Evolutionary conservation across 2,113 vertebrate species (phyloP), one percentile per base, ranked within the genome.

Genomic region (Pheucticus melanocephalus): DNA sequence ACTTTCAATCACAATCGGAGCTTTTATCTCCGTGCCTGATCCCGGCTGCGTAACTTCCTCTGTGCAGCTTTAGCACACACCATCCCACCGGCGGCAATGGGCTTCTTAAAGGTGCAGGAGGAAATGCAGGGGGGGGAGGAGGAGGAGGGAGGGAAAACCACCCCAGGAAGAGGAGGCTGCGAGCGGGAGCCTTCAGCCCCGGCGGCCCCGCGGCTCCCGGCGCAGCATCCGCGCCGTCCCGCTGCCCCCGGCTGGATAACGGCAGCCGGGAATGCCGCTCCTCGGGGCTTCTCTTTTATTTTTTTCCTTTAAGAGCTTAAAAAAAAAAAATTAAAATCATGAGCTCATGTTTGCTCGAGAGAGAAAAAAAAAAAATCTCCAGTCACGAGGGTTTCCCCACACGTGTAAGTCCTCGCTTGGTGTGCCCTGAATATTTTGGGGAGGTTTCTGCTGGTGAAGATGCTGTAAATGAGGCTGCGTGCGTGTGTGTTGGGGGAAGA

Each of bases 1-100:
- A 98, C 99, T 99, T 98, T 98, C 98, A 98, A 98, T 98, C 98
- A 98, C 98, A 98, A 98, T 98, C 98, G 97, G 97, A 98, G 99
- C 98, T 98, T 99, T 98, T 98, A 98, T 99, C 98, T 98, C 98
- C 96, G 97, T 97, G 98, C 97, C 98, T 98, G 98, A 97, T 98
- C 98, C 98, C 96, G 98, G 98, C 98, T 98, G 98, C 98, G 99
- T 98, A 99, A 98, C 99, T 98, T 98, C 98, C 98, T 98, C 97
- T 97, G 97, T 97, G 97, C 95, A 96, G 97, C 98, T 96, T 91
- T 84, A 95, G 97, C 97, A 97, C 97, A 97, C 97, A 95, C 97
- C 98, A 97, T 97, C 98, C 98, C 97, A 95, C 88, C 97, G 90
- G 96, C 97, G 93, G 97, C 97, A 88, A 94, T 96, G 97, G 95